phyloP scores from a whole-genome alignment of 2,888 invertebrate species.

The Limulus polyphemus region DNA sequence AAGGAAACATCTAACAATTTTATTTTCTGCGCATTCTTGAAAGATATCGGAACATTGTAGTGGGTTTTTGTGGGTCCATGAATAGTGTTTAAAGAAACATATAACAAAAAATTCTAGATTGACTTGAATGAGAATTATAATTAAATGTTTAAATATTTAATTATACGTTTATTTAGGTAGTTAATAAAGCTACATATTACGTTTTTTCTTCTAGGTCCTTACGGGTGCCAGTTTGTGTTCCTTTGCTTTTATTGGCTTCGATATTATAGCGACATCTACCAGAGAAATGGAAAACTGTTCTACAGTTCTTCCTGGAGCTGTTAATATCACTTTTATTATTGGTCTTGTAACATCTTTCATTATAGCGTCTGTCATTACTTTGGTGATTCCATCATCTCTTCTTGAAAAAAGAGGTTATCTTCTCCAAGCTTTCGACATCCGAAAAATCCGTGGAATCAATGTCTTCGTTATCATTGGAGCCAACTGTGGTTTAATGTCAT shows the following conservation, averaged over 20 bases:
- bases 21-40: too few species aligned
- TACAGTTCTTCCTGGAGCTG: constrained; percentile 16
- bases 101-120: too few species aligned
- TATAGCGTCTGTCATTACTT: constrained; percentile 17
- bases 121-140: too few species aligned
- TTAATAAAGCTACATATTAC: background rate
- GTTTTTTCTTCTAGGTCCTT: constrained; percentile 19
- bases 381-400: constrained; percentile 22
- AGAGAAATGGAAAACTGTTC: constrained; percentile 17
- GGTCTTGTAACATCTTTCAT: constrained; percentile 22
- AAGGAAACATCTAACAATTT: too few species aligned
- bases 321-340: constrained; percentile 22
- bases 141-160: too few species aligned
- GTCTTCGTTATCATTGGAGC: constrained; percentile 24
- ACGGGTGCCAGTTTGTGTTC: constrained; percentile 23
- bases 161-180: too few species aligned
- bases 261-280: constrained; percentile 21
- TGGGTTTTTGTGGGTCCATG: too few species aligned
- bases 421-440: constrained; percentile 18
- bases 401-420: constrained; percentile 18
- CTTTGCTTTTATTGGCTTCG: constrained; percentile 26
- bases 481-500: constrained; percentile 15
- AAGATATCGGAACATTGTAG: too few species aligned
- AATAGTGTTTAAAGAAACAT: too few species aligned
- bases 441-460: constrained; percentile 18